These are phyloP conservation scores for Phalacrocorax carbo DNA, from an alignment of 2,113 vertebrate species.

Conservation along the genomic window DNA sequence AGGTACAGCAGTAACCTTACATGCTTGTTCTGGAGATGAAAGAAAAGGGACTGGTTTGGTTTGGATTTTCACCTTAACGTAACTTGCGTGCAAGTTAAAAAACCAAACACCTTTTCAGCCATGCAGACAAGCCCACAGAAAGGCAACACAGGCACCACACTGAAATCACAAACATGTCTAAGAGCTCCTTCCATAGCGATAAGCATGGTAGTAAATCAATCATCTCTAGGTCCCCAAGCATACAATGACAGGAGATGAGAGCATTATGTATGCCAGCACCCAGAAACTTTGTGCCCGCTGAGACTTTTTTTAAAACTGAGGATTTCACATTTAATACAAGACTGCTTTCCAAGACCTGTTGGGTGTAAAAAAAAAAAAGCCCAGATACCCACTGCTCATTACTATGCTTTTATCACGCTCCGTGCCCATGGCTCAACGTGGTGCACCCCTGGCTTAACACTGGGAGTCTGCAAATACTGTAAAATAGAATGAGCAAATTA, in stretches of 20 bases:
- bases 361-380: not conserved
- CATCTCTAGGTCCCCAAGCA: not conserved
- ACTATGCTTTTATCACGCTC: not conserved
- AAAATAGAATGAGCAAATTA: not conserved
- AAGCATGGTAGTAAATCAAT: not conserved
- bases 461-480: not conserved
- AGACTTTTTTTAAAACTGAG: not conserved
- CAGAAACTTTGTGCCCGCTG: not conserved
- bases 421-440: not conserved
- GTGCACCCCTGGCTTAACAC: not conserved
- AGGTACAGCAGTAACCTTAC: not conserved
- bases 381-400: not conserved
- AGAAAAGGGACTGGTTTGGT: not conserved
- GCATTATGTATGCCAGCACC: not conserved
- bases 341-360: not conserved
- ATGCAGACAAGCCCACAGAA: not conserved
- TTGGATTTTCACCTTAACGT: not conserved
- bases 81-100: not conserved
- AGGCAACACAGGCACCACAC: not conserved
- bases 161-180: not conserved
- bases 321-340: not conserved
- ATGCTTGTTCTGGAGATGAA: not conserved
- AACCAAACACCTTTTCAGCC: not conserved
- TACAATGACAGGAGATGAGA: not conserved
- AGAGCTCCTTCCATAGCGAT: not conserved